Percentiles rank a stretch among this genome's conserved stretches.
Evolutionary conservation across 2,113 vertebrate species (phyloP).

Genomic region (Uropsilus gracilis): DNA sequence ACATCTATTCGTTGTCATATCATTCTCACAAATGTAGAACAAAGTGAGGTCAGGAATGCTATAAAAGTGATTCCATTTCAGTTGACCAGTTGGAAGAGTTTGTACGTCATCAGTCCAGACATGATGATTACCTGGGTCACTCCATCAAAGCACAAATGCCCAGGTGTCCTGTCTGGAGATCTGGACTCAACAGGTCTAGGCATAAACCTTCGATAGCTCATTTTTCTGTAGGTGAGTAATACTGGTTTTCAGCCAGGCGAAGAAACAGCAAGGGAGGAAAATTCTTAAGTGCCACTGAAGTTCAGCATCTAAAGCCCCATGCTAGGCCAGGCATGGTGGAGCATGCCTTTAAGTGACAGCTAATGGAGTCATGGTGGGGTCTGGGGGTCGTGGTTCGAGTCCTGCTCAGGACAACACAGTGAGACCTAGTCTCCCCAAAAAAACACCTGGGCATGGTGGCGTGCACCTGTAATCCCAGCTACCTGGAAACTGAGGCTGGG

Average conservation of each 20-base stretch:
- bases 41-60: background rate
- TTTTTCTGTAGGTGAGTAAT: background rate
- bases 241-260: background rate
- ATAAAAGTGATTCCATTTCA: background rate
- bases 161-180: background rate
- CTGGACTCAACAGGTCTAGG: background rate
- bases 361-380: too few relatives aligned
- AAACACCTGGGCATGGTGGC: too few relatives aligned
- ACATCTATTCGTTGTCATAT: background rate
- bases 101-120: background rate
- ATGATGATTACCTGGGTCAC: background rate
- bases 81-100: background rate
- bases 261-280: background rate
- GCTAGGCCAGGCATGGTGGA: too few relatives aligned
- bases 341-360: too few relatives aligned
- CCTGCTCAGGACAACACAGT: too few relatives aligned
- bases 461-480: too few relatives aligned
- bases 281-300: background rate
- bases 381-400: too few relatives aligned
- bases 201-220: background rate
- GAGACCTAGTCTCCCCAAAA: too few relatives aligned
- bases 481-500: too few relatives aligned
- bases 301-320: background rate
- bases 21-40: conserved; percentile 8
- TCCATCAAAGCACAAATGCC: background rate